A percentile compares a stretch with the other conserved stretches of the same genome.
Evolutionary conservation across 1,140 invertebrate genomes (phyloP).

Genomic region (Campoletis sonorensis): DNA sequence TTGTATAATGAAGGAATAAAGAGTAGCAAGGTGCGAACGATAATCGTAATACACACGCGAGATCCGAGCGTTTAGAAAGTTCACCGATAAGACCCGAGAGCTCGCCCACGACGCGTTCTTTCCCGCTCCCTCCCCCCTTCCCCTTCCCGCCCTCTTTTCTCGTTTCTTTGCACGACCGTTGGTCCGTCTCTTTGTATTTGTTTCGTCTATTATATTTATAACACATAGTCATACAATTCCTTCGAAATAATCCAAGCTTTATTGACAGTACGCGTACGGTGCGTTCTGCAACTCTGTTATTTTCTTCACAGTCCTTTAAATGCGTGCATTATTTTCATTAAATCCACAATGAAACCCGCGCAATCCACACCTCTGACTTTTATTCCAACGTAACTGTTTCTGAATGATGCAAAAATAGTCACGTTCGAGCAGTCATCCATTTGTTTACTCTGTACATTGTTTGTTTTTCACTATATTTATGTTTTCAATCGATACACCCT

Average conservation of each 20-base stretch:
- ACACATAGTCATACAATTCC: neutral
- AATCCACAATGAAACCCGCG: neutral
- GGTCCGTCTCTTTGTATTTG: neutral
- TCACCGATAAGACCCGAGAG: constrained; percentile 19
- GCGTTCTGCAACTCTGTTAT: neutral
- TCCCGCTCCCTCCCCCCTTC: neutral
- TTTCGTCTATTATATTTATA: constrained; percentile 1
- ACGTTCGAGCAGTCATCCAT: neutral
- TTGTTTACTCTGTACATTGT: neutral
- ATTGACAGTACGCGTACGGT: neutral
- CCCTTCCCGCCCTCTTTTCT: no score
- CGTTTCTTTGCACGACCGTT: neutral
- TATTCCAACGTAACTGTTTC: neutral
- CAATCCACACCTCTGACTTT: no score
- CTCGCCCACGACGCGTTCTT: constrained; percentile 7
- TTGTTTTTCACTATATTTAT: neutral
- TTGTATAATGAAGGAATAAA: constrained; percentile 5
- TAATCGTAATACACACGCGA: constrained; percentile 10
- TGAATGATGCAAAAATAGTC: constrained; percentile 12
- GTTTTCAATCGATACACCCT: neutral
- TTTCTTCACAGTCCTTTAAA: neutral
- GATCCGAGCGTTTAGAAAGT: constrained; percentile 33
- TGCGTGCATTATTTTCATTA: neutral
- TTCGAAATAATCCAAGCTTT: neutral
- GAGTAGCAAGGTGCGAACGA: constrained; percentile 2